Percentiles rank a stretch among this genome's conserved stretches.
Conservation (phyloP, 2,113 vertebrate species). For the Tichodroma muraria region DNA sequence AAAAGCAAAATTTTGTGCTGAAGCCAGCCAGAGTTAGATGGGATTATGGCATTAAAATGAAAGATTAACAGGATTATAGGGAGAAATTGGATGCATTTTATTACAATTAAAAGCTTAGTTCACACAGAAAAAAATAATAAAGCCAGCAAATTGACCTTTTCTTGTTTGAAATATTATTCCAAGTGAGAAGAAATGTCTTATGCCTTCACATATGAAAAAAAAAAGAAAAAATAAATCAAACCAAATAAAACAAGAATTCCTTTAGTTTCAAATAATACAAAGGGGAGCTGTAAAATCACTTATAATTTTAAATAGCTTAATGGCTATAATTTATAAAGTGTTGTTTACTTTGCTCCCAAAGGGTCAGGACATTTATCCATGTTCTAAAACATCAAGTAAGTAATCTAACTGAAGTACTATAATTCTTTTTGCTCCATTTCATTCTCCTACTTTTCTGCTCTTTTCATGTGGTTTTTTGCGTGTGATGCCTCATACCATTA, state of each 20-base stretch:
- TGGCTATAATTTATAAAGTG: neutral
- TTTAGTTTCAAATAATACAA: neutral
- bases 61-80: neutral
- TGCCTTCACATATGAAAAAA: neutral
- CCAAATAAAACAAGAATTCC: neutral
- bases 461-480: neutral
- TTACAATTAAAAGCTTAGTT: neutral
- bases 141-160: neutral
- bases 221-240: neutral
- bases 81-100: neutral
- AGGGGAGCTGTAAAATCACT: neutral
- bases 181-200: neutral
- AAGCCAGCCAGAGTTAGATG: neutral
- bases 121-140: neutral
- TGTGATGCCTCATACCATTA: neutral
- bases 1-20: neutral
- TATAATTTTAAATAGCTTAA: neutral
- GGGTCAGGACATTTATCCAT: neutral
- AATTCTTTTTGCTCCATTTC: neutral
- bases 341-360: neutral
- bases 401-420: neutral
- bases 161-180: neutral
- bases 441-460: neutral
- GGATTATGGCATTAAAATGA: neutral
- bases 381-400: neutral